A percentile compares a stretch with the other conserved stretches of the same genome.
Conservation (phyloP, 2,888 invertebrate genomes). For the Scaptodrosophila latifasciaeformis region DNA sequence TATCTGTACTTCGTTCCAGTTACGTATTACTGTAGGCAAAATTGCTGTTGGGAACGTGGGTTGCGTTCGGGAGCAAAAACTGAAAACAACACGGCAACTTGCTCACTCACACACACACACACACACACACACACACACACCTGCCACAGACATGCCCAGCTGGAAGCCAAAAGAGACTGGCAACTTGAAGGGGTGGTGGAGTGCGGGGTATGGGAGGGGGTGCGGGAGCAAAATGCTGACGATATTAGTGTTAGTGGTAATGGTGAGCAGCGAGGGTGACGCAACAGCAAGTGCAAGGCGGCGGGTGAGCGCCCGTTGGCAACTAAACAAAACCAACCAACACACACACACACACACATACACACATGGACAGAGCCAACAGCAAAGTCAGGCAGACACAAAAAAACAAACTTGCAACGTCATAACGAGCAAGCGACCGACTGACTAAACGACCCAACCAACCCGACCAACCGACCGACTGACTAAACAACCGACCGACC, state of each 20-base stretch:
- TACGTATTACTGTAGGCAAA: too few species aligned
- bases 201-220: not conserved
- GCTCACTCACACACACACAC: constrained; percentile 22
- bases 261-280: constrained; percentile 52
- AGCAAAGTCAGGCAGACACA: constrained; percentile 1
- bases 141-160: constrained; percentile 2
- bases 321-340: constrained; percentile 53
- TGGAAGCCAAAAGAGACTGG: too few species aligned
- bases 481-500: constrained; percentile 9
- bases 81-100: too few species aligned
- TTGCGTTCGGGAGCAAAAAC: too few species aligned
- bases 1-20: too few species aligned
- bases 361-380: too few species aligned
- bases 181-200: not conserved
- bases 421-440: constrained; percentile 50
- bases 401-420: constrained; percentile 62
- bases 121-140: constrained; percentile 11
- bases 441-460: too few species aligned
- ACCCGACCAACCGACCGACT: constrained; percentile 15
- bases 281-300: constrained; percentile 63
- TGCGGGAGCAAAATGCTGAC: constrained; percentile 4
- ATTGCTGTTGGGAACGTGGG: too few species aligned
- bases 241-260: constrained; percentile 26
- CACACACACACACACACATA: too few species aligned
- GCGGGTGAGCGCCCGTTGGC: constrained; percentile 46